Evolutionary conservation across 2,113 vertebrate species (phyloP).

Genomic region (Hymenochirus boettgeri): DNA sequence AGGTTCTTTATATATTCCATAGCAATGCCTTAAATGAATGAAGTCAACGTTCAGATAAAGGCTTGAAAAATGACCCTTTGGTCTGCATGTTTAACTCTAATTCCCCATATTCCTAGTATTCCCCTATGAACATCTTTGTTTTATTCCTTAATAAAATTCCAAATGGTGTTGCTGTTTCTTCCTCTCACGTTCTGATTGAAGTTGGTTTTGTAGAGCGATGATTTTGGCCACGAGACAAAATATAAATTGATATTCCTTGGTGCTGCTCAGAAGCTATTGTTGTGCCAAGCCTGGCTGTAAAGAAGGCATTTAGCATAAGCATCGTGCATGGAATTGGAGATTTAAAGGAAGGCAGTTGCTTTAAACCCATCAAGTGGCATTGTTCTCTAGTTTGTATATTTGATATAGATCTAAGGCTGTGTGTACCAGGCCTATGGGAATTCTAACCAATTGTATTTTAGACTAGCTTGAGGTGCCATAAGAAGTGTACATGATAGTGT

Average conservation of each 20-base stretch:
- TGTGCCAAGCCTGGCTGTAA: constrained; percentile 15
- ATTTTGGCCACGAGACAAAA: constrained; percentile 27
- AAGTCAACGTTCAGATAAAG: neutral
- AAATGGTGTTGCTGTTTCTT: neutral
- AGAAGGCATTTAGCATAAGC: constrained; percentile 1
- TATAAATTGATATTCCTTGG: constrained; percentile 22
- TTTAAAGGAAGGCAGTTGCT: constrained; percentile 11
- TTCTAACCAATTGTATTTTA: too few species aligned
- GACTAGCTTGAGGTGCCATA: too few species aligned
- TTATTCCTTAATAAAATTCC: constrained; percentile 2
- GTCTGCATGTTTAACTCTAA: neutral
- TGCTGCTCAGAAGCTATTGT: constrained; percentile 21
- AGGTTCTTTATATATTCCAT: neutral
- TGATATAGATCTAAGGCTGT: too few species aligned
- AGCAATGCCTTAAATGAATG: neutral
- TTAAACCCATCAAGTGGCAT: neutral
- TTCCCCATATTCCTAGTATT: neutral
- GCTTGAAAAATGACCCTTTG: neutral
- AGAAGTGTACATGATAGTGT: too few species aligned
- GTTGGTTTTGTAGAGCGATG: constrained; percentile 16
- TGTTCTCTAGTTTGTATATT: too few species aligned
- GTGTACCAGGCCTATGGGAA: too few species aligned
- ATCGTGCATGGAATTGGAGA: constrained; percentile 27
- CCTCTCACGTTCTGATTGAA: neutral
- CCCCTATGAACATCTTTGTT: neutral